phyloP scores from a whole-genome alignment of 2,888 invertebrate genomes.

The Oscheius sp. region DNA sequence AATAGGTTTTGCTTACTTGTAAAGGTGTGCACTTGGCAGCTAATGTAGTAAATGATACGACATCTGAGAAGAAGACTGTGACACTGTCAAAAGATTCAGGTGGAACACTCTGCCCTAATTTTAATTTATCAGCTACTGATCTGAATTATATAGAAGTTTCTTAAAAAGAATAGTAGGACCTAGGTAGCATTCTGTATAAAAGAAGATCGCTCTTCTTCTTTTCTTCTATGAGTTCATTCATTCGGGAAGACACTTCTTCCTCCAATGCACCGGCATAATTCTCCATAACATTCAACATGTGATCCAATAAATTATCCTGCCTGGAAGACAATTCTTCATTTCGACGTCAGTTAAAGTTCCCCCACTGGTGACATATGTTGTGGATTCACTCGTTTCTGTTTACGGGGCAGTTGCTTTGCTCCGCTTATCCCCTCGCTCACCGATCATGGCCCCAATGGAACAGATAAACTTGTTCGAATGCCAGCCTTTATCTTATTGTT shows the following conservation, averaged over 20 bases:
- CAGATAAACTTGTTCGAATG: background rate
- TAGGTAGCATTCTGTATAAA: constrained; percentile 66
- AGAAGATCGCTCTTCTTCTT: constrained; percentile 66
- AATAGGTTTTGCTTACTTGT: constrained; percentile 44
- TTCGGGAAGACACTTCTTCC: constrained; percentile 62
- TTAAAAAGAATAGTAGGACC: constrained; percentile 24
- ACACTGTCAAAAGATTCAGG: constrained; percentile 66
- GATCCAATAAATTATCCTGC: constrained; percentile 67
- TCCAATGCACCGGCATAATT: constrained; percentile 61
- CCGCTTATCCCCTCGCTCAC: background rate
- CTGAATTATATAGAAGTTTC: constrained; percentile 29
- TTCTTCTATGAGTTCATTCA: constrained; percentile 65
- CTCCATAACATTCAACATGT: constrained; percentile 69
- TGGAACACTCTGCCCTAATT: constrained; percentile 64
- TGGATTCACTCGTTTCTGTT: background rate
- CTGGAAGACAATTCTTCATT: constrained; percentile 17
- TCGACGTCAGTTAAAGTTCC: background rate
- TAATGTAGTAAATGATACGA: constrained; percentile 65
- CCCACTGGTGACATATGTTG: constrained; percentile 1
- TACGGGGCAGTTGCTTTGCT: background rate
- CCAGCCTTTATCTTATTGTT: constrained; percentile 1
- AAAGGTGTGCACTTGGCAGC: constrained; percentile 64
- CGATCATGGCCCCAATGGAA: constrained; percentile 8
- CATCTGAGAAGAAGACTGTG: constrained; percentile 67
- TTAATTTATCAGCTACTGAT: constrained; percentile 69